Evolutionary conservation across 2,113 vertebrate genomes (phyloP), one percentile per base, ranked within the genome.

Genomic region (Melanotaenia duboulayi): DNA sequence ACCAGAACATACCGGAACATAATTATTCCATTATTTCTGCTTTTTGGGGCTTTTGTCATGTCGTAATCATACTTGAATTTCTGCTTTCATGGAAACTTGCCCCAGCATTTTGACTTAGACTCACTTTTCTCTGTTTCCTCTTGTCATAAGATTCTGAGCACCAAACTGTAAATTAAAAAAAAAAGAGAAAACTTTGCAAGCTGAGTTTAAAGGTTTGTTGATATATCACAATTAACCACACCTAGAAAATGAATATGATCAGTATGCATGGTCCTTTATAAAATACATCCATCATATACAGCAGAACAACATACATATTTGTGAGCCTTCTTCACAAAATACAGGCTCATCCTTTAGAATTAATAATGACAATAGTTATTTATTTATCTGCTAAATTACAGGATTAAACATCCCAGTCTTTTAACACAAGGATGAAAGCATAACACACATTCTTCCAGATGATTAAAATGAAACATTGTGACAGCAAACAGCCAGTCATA

Each of bases 11-110:
- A 69, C 65, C 81, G 85, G 61, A 63, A 51, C 4, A 75, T 71
- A 71, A 77, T 74, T 76, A 65, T 73, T 76, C 63, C 40, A 76
- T 85, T 80, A 80, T 83, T 82, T 69, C 55, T 72, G 54, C 46
- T 82, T 54, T 65, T 73, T 25, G 4, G 66, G 56, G 22, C 32
- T 69, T 72, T 76, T 66, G 69, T 69, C 63, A 23, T 55, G 56
- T 71, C 24, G 7, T 48, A 19, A 44, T 61, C 25, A n/a, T 7
- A 50, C 50, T 65, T 69, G 39, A 79, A 72, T 71, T 49, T 67
- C 60, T 76, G 42, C 60, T 22, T 25, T 25, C 65, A 52, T 72
- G 62, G 79, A 85, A 49, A 22, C 22, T 78, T 80, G 64, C 65
- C 40, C 48, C 24, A 22, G 50, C 64, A 46, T 54, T 75, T 37